phyloP scores from a whole-genome alignment of 2,888 invertebrate genomes.

The Cosmia trapezina region DNA sequence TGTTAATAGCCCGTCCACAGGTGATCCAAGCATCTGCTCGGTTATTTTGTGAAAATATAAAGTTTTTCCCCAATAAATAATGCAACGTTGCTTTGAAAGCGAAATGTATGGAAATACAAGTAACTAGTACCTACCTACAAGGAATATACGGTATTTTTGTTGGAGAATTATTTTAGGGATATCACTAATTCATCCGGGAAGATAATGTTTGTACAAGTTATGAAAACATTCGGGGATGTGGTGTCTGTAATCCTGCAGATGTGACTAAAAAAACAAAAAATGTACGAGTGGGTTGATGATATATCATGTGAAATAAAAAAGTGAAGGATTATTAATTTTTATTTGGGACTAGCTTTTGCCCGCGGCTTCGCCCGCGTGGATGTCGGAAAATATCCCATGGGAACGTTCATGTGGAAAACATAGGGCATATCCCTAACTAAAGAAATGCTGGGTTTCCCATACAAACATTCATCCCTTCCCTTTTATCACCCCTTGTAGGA shows the following conservation, averaged over 20 bases:
- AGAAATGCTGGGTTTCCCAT: too few species aligned
- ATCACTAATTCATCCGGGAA: slow-evolving; percentile 72
- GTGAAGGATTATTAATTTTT: slow-evolving; percentile 28
- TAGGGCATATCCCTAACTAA: too few species aligned
- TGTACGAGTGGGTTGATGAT: slow-evolving; percentile 48
- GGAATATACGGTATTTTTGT: slow-evolving; percentile 67
- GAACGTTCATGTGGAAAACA: too few species aligned
- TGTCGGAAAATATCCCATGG: too few species aligned
- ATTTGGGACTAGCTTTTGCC: slow-evolving; percentile 12
- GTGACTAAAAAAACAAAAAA: slow-evolving; percentile 65
- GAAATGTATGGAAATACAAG: slow-evolving; percentile 74
- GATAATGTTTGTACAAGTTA: slow-evolving; percentile 73
- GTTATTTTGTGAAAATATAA: slow-evolving; percentile 87
- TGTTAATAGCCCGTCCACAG: slow-evolving; percentile 81
- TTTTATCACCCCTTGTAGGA: too few species aligned
- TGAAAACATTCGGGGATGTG: slow-evolving; percentile 71
- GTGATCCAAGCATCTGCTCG: slow-evolving; percentile 84
- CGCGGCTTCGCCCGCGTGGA: too few species aligned
- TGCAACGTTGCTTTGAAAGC: slow-evolving; percentile 78
- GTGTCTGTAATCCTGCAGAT: slow-evolving; percentile 72
- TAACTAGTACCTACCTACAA: slow-evolving; percentile 55
- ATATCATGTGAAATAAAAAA: slow-evolving; percentile 48
- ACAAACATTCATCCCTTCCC: too few species aligned
- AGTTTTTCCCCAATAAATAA: slow-evolving; percentile 89
- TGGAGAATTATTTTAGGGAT: slow-evolving; percentile 73